Base-by-base conservation (phyloP, 2,797 vertebrate species). In the Sardinella longiceps region DNA sequence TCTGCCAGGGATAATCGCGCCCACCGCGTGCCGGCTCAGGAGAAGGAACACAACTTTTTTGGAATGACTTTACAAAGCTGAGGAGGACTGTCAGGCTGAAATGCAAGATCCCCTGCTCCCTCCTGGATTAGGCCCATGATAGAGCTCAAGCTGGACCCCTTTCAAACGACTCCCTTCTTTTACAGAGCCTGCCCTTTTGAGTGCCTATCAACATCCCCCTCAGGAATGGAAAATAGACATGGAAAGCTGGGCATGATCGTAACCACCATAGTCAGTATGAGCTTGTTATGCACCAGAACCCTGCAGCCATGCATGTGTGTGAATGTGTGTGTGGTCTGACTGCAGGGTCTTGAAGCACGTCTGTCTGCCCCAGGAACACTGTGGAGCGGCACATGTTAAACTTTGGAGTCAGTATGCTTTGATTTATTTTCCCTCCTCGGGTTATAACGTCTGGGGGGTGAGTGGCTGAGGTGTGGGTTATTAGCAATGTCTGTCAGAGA, bases 21-120 rank as follows among this genome's bases (percentile, higher is more conserved):
- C 89, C 60, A 80, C 92, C 91, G 91, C 94, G 93, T 93, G 84
- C 90, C 91, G 89, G 48, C 83, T 86, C 84, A 39, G 37, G 20
- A 39, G 37, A 89, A 87, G 87, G 85, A 88, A 88, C 80, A 83
- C 90, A 87, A 60, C 46, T 48, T 85, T 86, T 77, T 82, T 85
- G 83, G 91, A 92, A 93, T 94, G 90, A 88, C 91, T 92, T 94
- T 92, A 91, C 87, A 93, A 88, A 89, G 87, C 85, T 87, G 88
- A 43, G 70, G 37, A 77, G 70, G 87, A 53, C 88, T 90, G 83
- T 90, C 85, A 87, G 90, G 82, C 88, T 87, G 83, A 90, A 88
- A 86, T 82, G 86, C 70, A 87, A 87, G 89, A 88, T 85, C 83
- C 30, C 18, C 15, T 7, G 37, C 5, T 33, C 70, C 70, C 20